These are phyloP conservation scores for Nannospalax galili DNA, from an alignment of 2,113 vertebrate species.

Conservation along the genomic window DNA sequence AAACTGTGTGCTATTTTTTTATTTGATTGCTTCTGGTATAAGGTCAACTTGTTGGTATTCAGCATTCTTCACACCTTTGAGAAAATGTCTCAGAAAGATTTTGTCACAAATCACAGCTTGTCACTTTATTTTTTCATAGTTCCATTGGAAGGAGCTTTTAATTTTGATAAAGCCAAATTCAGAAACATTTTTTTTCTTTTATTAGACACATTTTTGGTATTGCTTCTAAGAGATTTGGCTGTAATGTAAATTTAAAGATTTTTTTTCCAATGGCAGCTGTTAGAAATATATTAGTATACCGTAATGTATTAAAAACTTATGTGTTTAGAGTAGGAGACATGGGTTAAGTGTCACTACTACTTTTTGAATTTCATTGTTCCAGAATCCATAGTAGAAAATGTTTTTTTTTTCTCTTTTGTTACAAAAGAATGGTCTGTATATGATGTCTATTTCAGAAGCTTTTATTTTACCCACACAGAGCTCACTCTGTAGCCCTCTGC, in stretches of 20 bases:
- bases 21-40: background rate
- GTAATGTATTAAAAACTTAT: background rate
- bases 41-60: background rate
- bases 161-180: background rate
- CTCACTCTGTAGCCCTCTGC: background rate
- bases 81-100: background rate
- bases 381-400: background rate
- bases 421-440: background rate
- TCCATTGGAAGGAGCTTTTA: background rate
- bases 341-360: background rate
- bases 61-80: background rate
- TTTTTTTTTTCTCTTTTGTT: background rate
- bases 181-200: background rate
- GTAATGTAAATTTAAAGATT: background rate
- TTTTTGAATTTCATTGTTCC: background rate
- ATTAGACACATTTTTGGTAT: rapidly evolving
- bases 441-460: background rate
- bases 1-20: background rate
- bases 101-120: background rate
- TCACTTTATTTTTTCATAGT: background rate
- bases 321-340: background rate
- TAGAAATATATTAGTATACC: background rate
- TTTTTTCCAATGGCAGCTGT: background rate
- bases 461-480: background rate
- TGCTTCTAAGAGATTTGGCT: background rate